These are phyloP conservation scores for Hylomyscus alleni DNA, from an alignment of 2,797 vertebrate species.

Conservation along the genomic window DNA sequence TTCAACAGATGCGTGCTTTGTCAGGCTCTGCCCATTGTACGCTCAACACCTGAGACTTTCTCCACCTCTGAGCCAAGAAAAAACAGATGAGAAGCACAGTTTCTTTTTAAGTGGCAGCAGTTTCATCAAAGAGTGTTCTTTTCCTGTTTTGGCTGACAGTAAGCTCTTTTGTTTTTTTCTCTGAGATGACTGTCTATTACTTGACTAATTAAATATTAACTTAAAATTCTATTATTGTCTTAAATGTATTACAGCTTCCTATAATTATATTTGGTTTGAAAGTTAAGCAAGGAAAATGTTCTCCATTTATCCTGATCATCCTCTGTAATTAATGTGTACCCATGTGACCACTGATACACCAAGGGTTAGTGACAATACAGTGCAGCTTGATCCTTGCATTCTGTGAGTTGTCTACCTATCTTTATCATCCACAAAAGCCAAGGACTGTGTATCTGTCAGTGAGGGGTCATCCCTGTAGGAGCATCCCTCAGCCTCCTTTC, in stretches of 20 bases:
- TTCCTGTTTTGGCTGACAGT: background rate
- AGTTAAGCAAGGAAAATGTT: background rate
- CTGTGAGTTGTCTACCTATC: background rate
- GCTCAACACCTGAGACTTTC: background rate
- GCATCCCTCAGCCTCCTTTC: background rate
- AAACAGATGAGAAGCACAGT: background rate
- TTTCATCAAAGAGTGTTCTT: background rate
- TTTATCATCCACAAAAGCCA: background rate
- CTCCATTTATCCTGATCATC: background rate
- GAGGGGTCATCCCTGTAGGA: background rate
- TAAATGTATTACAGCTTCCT: background rate
- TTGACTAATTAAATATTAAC: slow-evolving; percentile 27
- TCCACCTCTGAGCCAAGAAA: background rate
- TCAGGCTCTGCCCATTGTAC: background rate
- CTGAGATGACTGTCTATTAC: background rate
- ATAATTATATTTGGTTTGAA: background rate
- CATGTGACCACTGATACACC: background rate
- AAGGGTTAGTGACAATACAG: background rate
- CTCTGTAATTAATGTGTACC: background rate
- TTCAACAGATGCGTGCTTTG: background rate
- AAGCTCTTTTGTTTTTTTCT: background rate
- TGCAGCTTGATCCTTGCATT: background rate
- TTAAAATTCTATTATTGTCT: background rate
- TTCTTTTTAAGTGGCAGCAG: background rate
- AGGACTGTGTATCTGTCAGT: background rate